phyloP scores from a whole-genome alignment of 2,797 vertebrate genomes.

The Poeciliopsis turneri region DNA sequence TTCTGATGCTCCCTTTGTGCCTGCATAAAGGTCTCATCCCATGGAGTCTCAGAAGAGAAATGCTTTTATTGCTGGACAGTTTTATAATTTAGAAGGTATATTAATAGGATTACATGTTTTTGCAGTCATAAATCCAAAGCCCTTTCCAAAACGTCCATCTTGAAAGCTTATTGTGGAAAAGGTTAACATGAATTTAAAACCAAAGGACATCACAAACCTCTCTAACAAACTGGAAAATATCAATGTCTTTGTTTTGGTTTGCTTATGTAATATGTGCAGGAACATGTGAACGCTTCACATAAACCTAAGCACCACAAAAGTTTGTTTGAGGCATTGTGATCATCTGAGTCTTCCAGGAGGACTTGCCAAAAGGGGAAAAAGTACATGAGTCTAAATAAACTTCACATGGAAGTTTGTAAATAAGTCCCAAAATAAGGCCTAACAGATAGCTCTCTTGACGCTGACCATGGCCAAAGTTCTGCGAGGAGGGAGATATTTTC shows the following conservation, averaged over 20 bases:
- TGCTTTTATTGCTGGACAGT: slow-evolving; percentile 39
- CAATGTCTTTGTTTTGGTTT: slow-evolving; percentile 9
- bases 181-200: slow-evolving; percentile 42
- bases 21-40: slow-evolving; percentile 34
- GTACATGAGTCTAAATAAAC: slow-evolving; percentile 71
- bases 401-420: slow-evolving; percentile 75
- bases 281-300: slow-evolving; percentile 9
- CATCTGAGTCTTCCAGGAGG: slow-evolving; percentile 38
- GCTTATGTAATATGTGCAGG: slow-evolving; percentile 19
- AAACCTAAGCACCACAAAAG: slow-evolving; percentile 8
- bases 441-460: slow-evolving; percentile 77
- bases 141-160: slow-evolving; percentile 39
- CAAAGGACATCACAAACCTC: slow-evolving; percentile 42
- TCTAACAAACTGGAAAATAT: slow-evolving; percentile 38
- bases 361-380: slow-evolving; percentile 53
- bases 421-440: slow-evolving; percentile 74
- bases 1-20: slow-evolving; percentile 17
- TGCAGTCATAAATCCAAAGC: slow-evolving; percentile 56
- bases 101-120: slow-evolving; percentile 62
- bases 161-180: slow-evolving; percentile 35
- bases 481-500: slow-evolving; percentile 76
- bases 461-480: slow-evolving; percentile 69
- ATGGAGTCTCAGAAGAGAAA: slow-evolving; percentile 36
- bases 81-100: slow-evolving; percentile 55
- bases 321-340: slow-evolving; percentile 34